Evolutionary conservation across 2,797 vertebrate species (phyloP), one percentile per base, ranked within the genome.

Genomic region (Nannoperca australis): DNA sequence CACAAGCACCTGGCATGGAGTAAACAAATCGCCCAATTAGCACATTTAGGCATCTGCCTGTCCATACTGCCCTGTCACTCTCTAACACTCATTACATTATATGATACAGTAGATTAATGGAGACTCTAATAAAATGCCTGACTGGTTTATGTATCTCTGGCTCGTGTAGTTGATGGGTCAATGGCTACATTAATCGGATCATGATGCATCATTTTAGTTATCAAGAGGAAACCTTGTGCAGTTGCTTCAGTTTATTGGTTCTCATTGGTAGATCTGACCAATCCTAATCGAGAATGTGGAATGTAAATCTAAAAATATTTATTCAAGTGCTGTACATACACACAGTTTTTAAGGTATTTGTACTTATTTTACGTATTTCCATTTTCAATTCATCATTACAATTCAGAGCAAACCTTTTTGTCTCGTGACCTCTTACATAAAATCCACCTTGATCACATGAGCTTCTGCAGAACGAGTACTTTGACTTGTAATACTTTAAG

Each of bases 1-100:
- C 81, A 81, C 81, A 65, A 86, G 87, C 90, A 91, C 90, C 92
- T 91, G 88, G 84, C 80, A 73, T 78, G 79, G 77, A 85, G 87
- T 83, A 89, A 92, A 94, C 87, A 92, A 93, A 93, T 83, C 49
- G 73, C 49, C 89, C 87, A 91, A 91, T 95, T 92, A 91, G 86
- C 90, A 88, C 81, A 72, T 92, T 91, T 71, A 88, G 92, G 92
- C 92, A 91, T 92, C 91, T 94, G 92, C 88, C 92, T 51, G 76
- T 93, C 88, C 86, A 74, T 54, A 13, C 73, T 85, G 74, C 81
- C 84, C 86, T 74, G 79, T 84, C 66, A 42, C 81, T 85, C 72
- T 47, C 70, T 11, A 78, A 72, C 65, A 70, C 85, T 84, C 78
- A 78, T 78, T 75, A 76, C 78, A 79, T 86, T 80, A 77, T 69